Evolutionary conservation across 2,113 vertebrate genomes (phyloP).

Genomic region (Notiomystis cincta): DNA sequence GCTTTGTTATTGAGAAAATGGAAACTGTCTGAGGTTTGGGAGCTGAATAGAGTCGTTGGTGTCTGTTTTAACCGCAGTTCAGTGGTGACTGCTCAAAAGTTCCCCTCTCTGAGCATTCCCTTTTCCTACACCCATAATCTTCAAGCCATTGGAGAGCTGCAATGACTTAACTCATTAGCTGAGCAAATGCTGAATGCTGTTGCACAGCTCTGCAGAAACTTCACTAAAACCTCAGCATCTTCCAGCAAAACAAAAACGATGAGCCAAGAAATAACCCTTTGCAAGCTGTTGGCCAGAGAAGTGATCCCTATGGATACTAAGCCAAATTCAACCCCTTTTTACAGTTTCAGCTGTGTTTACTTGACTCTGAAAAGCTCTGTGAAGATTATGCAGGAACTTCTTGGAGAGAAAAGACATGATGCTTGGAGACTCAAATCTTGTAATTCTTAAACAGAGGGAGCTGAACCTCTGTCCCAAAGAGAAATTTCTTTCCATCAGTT

Average conservation of each 20-base stretch:
- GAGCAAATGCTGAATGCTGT: not conserved
- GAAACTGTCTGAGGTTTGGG: conserved; percentile 81
- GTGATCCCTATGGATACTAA: not conserved
- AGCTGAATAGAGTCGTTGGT: conserved; percentile 64
- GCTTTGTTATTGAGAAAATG: conserved; percentile 81
- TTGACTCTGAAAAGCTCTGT: not conserved
- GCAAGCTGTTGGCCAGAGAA: not conserved
- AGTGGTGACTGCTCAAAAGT: conserved; percentile 36
- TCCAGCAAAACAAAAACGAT: not conserved
- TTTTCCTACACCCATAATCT: conserved; percentile 56
- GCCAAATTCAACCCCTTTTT: not conserved
- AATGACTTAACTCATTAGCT: conserved; percentile 22
- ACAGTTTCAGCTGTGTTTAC: not conserved
- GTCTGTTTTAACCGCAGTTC: conserved; percentile 63
- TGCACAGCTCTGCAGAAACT: conserved; percentile 2
- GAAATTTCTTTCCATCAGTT: not conserved
- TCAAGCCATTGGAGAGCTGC: not conserved
- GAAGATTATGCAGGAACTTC: not conserved
- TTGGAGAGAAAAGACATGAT: not conserved
- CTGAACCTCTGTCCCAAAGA: not conserved
- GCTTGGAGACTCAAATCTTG: not conserved
- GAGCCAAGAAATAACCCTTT: conserved; percentile 18
- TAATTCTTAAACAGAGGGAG: not conserved
- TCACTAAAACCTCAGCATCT: not conserved
- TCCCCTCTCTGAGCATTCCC: conserved; percentile 25